A percentile compares a stretch with the other conserved stretches of the same genome.
These are phyloP conservation scores for Brenthis daphne DNA, from an alignment of 2,888 invertebrate genomes.

Conservation along the genomic window DNA sequence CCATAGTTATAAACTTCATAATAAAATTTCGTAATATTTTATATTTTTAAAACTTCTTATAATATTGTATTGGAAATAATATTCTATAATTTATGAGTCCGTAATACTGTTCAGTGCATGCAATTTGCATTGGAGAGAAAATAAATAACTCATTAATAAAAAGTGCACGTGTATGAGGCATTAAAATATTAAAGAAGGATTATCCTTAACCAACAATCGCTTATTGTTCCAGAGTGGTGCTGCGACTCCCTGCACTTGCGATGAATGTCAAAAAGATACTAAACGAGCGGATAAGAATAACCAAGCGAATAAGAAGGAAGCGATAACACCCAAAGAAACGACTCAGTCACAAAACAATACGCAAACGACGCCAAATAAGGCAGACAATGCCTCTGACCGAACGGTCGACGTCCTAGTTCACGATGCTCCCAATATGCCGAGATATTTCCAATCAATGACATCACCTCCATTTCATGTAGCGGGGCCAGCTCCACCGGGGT, in stretches of 20 bases:
- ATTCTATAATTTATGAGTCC: too few species aligned
- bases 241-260: conserved; percentile 73
- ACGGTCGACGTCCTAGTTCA: conserved; percentile 74
- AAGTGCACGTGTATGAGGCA: conserved; percentile 25
- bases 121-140: conserved; percentile 6
- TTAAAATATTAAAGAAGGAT: neutral
- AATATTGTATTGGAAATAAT: too few species aligned
- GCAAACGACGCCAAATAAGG: conserved; percentile 52
- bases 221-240: conserved; percentile 69
- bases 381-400: conserved; percentile 62
- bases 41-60: too few species aligned
- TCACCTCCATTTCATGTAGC: conserved; percentile 67
- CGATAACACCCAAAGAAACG: conserved; percentile 46
- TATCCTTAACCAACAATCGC: conserved; percentile 18
- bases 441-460: conserved; percentile 72
- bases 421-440: conserved; percentile 71
- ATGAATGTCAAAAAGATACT: conserved; percentile 65
- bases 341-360: conserved; percentile 52
- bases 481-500: conserved; percentile 72
- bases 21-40: too few species aligned
- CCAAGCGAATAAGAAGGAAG: conserved; percentile 49
- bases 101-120: conserved; percentile 14
- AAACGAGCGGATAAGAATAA: conserved; percentile 42
- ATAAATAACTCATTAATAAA: neutral
- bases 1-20: neutral